These are phyloP conservation scores for Agrotis exclamationis DNA, from an alignment of 2,888 invertebrate genomes.

Conservation along the genomic window DNA sequence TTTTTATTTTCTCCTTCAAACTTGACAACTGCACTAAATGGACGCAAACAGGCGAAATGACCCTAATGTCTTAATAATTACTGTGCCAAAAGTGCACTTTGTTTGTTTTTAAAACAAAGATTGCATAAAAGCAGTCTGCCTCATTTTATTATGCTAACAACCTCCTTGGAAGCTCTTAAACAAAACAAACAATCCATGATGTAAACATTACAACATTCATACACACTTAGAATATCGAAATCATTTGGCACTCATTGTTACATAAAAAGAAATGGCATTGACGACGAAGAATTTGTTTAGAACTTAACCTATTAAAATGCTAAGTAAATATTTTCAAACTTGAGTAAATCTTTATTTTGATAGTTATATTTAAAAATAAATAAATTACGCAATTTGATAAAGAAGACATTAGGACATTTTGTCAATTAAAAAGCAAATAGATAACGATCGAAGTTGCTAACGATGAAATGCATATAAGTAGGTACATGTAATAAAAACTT, in stretches of 20 bases:
- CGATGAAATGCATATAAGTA: neutral
- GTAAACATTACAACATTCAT: slow-evolving; percentile 48
- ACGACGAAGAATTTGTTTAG: slow-evolving; percentile 9
- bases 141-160: slow-evolving; percentile 25
- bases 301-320: slow-evolving; percentile 30
- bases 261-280: slow-evolving; percentile 46
- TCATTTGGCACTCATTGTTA: slow-evolving; percentile 29
- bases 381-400: slow-evolving; percentile 23
- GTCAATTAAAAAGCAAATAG: neutral
- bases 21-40: no score
- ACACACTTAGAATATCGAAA: slow-evolving; percentile 11
- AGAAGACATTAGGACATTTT: neutral
- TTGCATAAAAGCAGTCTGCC: slow-evolving; percentile 9
- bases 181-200: slow-evolving; percentile 52
- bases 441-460: slow-evolving; percentile 2
- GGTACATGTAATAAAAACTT: no score
- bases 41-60: no score
- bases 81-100: neutral
- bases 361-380: neutral
- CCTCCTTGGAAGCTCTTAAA: slow-evolving; percentile 14
- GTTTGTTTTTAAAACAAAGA: slow-evolving; percentile 21
- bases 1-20: no score
- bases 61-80: no score
- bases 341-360: neutral
- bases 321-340: slow-evolving; percentile 12